These are phyloP conservation scores for Bellardia pandia DNA, from an alignment of 2,888 invertebrate genomes.

Conservation along the genomic window DNA sequence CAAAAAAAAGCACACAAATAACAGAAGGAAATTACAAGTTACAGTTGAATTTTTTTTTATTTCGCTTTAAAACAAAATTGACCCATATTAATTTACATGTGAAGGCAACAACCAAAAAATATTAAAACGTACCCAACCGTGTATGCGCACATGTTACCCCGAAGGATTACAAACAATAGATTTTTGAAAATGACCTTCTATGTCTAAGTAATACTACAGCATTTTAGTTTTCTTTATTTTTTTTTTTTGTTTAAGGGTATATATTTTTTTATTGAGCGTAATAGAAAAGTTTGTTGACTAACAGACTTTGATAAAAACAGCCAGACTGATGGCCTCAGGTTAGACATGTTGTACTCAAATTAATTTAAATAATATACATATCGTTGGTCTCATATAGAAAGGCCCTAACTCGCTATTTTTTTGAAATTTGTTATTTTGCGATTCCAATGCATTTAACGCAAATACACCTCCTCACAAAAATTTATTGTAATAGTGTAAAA, in stretches of 20 bases:
- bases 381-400: too few species aligned
- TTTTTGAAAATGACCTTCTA: constrained; percentile 8
- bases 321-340: neutral
- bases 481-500: too few species aligned
- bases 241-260: neutral
- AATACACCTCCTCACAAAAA: too few species aligned
- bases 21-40: constrained; percentile 50
- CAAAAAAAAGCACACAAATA: neutral
- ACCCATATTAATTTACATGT: constrained; percentile 45
- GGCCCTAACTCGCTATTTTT: too few species aligned
- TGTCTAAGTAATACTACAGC: neutral
- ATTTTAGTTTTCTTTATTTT: neutral
- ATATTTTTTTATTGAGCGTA: neutral
- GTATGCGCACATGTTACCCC: neutral
- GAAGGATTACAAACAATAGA: neutral
- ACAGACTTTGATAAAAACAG: neutral
- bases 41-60: constrained; percentile 24
- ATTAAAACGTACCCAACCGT: neutral
- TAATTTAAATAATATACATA: neutral
- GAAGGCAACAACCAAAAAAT: neutral
- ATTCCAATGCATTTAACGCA: too few species aligned
- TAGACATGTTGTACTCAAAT: neutral
- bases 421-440: too few species aligned
- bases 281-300: neutral
- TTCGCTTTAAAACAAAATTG: constrained; percentile 26